These are phyloP conservation scores for Notothenia rossii DNA, from an alignment of 2,113 vertebrate genomes.

Conservation along the genomic window DNA sequence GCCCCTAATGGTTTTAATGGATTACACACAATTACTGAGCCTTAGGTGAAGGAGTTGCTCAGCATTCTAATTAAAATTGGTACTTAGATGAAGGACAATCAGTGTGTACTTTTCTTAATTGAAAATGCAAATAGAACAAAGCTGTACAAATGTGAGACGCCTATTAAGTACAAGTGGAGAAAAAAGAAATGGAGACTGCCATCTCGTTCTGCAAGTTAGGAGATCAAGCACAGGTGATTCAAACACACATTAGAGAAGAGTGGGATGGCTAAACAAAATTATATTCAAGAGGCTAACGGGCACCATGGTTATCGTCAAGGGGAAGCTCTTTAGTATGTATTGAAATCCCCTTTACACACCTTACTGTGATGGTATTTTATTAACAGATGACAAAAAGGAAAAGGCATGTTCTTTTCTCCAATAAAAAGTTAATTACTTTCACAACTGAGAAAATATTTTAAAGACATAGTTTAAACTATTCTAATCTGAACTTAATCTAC, in stretches of 20 bases:
- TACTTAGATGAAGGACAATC: too few species aligned
- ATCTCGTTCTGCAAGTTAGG: background rate
- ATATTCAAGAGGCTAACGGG: constrained; percentile 33
- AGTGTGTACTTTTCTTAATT: background rate
- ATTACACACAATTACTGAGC: too few species aligned
- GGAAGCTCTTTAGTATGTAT: background rate
- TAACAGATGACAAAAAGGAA: background rate
- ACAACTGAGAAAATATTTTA: background rate
- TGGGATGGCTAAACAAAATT: constrained; percentile 9
- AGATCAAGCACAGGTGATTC: constrained; percentile 6
- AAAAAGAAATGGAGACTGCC: background rate
- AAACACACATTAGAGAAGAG: constrained; percentile 12
- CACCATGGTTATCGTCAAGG: constrained; percentile 18
- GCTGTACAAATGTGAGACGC: background rate
- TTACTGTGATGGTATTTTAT: background rate
- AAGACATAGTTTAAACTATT: background rate
- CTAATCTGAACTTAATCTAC: background rate
- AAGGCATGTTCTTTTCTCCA: background rate
- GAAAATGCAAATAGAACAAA: background rate
- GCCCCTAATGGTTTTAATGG: too few species aligned
- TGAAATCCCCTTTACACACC: constrained; percentile 9
- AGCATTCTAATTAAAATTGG: too few species aligned
- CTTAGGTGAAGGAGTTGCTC: too few species aligned
- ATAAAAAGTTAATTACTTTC: background rate
- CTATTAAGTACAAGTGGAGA: background rate